Percentiles rank a stretch among this genome's conserved stretches.
Evolutionary conservation across 2,888 invertebrate species (phyloP).

Genomic region (Caenorhabditis sp.): DNA sequence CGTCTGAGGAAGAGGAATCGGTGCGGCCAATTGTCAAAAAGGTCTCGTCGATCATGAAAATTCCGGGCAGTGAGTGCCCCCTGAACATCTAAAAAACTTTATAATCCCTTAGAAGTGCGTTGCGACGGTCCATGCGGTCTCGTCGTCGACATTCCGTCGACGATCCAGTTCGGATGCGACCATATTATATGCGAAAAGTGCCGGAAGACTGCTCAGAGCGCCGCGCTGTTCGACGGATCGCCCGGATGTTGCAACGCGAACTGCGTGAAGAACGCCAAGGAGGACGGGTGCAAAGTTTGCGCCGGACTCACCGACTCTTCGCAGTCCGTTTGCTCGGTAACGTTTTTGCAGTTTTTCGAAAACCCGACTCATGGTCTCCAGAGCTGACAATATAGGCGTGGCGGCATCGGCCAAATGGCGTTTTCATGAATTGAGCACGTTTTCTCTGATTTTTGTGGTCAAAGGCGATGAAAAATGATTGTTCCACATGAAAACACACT

Average conservation of each 20-base stretch:
- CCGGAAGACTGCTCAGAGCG: conserved; percentile 2
- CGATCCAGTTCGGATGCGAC: conserved; percentile 41
- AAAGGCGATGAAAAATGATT: no score
- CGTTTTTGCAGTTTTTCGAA: no score
- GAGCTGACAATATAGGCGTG: no score
- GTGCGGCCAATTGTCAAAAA: neutral
- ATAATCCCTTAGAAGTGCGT: conserved; percentile 19
- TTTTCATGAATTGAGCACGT: no score
- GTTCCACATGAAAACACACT: no score
- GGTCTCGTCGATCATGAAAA: neutral
- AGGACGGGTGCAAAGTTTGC: conserved; percentile 23
- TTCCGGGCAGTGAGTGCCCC: neutral
- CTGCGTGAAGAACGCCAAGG: conserved; percentile 24
- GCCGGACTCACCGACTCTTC: neutral
- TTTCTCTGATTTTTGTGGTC: no score
- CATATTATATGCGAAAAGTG: conserved; percentile 41
- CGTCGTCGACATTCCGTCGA: neutral
- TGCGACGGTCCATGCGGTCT: conserved; percentile 43
- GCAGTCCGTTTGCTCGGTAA: neutral
- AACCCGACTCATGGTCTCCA: no score
- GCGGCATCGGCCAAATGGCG: no score
- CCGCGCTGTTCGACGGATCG: conserved; percentile 35
- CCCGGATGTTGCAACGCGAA: conserved; percentile 38
- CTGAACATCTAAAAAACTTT: no score
- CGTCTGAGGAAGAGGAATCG: neutral